Evolutionary conservation across 2,113 vertebrate species (phyloP).

Genomic region (Tragelaphus scriptus): DNA sequence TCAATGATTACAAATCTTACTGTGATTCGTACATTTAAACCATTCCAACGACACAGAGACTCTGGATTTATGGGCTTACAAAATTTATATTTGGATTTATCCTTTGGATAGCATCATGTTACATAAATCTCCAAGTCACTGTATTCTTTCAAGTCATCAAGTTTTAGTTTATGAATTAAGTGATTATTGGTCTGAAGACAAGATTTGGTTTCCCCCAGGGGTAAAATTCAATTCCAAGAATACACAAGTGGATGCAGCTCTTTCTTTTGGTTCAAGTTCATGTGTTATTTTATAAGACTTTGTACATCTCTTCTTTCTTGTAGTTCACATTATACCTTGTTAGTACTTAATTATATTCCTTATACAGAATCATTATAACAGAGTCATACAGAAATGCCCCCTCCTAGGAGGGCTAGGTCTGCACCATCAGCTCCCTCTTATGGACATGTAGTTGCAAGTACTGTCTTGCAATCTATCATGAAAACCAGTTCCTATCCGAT

Average conservation of each 20-base stretch:
- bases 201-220: background rate
- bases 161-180: background rate
- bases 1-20: background rate
- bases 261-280: background rate
- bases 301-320: background rate
- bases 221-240: background rate
- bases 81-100: background rate
- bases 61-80: background rate
- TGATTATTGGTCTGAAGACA: background rate
- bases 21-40: background rate
- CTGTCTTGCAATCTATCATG: background rate
- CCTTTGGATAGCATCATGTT: background rate
- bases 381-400: background rate
- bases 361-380: background rate
- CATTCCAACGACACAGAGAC: background rate
- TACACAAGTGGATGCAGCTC: background rate
- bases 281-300: background rate
- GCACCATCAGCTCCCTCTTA: background rate
- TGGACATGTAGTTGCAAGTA: background rate
- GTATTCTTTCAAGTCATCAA: background rate
- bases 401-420: background rate
- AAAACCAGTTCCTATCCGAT: background rate
- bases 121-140: background rate
- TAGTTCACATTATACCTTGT: background rate
- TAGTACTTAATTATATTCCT: background rate